Evolutionary conservation across 2,113 vertebrate genomes (phyloP), one percentile per base, ranked within the genome.

Genomic region (Triplophysa siluroides): DNA sequence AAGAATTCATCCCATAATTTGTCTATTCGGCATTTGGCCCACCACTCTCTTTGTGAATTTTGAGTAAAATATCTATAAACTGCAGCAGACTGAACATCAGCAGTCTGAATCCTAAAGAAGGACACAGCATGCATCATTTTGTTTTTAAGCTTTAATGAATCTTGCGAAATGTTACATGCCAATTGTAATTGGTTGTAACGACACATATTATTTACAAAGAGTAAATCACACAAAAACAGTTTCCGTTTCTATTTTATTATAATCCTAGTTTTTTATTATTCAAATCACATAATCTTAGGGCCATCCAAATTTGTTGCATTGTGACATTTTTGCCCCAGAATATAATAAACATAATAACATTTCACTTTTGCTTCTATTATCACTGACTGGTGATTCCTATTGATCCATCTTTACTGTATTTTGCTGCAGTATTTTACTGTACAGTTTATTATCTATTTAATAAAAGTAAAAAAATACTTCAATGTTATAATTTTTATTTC

Each of bases 121-220:
- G 6, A 58, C 54, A 21, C 8, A 58, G 19, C 50, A 54, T 19
- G 19, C n/a, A 45, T 43, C 18, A 41, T 3, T 19, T 26, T 73
- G 29, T 8, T 77, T 58, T 7, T 41, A 71, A 18, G 8, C 18
- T 79, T 80, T 72, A 82, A 66, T 79, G 13, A 76, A 67, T 58
- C 2, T 18, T 68, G 58, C 78, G 16, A 26, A 63, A 80, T 47
- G 68, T 12, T 8, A 68, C 3, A 71, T 67, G 60, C 67, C 13
- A 68, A 47, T 75, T 41, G 58, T 54, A 29, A 66, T 33, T 47
- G 26, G 76, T 33, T 61, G 52, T 50, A 82, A 78, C 26, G 71
- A 65, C 72, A 29, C 12, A 79, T 63, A 61, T 56, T 79, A 82
- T 84, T 82, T 80, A 84, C 83, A 86, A 75, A 74, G 45, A n/a